Percentiles rank a stretch among this genome's conserved stretches.
Conservation (phyloP, 1,140 invertebrate species). For the Drosophila pachea region DNA sequence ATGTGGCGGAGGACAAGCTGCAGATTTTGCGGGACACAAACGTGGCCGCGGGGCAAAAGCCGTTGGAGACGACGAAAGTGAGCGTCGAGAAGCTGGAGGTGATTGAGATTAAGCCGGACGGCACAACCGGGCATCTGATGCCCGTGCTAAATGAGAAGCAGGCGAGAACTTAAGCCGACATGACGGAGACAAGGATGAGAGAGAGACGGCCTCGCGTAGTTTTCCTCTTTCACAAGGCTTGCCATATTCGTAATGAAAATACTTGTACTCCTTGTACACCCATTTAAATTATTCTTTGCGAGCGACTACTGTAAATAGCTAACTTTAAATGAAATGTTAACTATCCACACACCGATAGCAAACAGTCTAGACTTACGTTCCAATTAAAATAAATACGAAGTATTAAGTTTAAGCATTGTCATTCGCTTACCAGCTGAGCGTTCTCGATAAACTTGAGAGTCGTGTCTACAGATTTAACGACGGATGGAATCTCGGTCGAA, state of each 20-base stretch:
- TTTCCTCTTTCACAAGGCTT: slow-evolving; percentile 41
- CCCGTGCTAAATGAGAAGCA: slow-evolving; percentile 31
- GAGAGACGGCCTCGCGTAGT: slow-evolving; percentile 14
- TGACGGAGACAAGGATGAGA: slow-evolving; percentile 14
- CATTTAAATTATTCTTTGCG: slow-evolving; percentile 69
- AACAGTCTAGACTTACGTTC: slow-evolving; percentile 15
- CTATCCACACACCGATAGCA: slow-evolving; percentile 49
- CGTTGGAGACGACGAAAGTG: slow-evolving; percentile 55
- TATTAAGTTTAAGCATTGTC: slow-evolving; percentile 44
- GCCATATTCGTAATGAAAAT: slow-evolving; percentile 74
- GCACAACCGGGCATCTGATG: slow-evolving; percentile 73
- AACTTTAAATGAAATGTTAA: slow-evolving; percentile 51
- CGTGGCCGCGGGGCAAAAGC: slow-evolving; percentile 40
- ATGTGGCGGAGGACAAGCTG: slow-evolving; percentile 47
- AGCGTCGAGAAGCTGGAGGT: slow-evolving; percentile 76
- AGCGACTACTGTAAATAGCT: slow-evolving; percentile 72
- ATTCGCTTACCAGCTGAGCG: slow-evolving; percentile 42
- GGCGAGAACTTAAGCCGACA: slow-evolving; percentile 1
- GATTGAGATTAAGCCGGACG: slow-evolving; percentile 77
- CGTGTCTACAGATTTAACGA: slow-evolving; percentile 23
- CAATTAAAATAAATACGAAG: slow-evolving; percentile 62
- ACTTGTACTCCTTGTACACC: slow-evolving; percentile 37
- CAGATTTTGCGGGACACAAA: slow-evolving; percentile 61
- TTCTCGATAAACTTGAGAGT: slow-evolving; percentile 32
- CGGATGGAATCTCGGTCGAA: slow-evolving; percentile 31